A percentile compares a stretch with the other conserved stretches of the same genome.
Evolutionary conservation across 2,113 vertebrate species (phyloP).

Genomic region (Notiomystis cincta): DNA sequence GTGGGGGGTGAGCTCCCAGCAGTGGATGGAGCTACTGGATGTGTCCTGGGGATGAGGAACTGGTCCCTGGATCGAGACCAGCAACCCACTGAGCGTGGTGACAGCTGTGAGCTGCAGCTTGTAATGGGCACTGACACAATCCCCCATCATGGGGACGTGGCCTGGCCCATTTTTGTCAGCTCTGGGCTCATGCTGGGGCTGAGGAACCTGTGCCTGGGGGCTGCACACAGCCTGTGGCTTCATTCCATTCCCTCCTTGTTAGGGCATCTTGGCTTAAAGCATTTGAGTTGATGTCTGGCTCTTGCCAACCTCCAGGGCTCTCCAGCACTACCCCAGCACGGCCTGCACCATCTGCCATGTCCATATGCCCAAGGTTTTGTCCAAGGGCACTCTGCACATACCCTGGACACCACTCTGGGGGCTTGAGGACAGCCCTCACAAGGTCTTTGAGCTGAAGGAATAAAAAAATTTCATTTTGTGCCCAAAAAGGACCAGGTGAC

Average conservation of each 20-base stretch:
- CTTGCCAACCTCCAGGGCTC: background rate
- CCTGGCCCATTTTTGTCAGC: background rate
- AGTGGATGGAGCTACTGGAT: background rate
- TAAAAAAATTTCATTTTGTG: background rate
- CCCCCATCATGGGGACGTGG: background rate
- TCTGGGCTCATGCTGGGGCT: background rate
- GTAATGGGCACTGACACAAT: background rate
- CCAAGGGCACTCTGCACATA: background rate
- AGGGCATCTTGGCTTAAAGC: background rate
- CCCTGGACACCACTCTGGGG: background rate
- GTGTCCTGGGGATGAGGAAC: background rate
- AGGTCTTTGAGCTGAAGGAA: background rate
- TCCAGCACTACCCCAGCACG: background rate
- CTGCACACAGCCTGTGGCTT: background rate
- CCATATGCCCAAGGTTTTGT: background rate
- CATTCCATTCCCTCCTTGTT: background rate
- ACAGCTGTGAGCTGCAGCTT: background rate
- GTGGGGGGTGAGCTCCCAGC: background rate
- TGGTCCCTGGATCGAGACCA: background rate
- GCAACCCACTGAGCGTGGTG: background rate
- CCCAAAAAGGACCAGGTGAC: background rate
- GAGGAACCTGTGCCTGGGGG: background rate
- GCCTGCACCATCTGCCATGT: background rate
- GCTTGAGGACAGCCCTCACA: background rate
- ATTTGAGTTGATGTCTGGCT: background rate